A percentile compares a stretch with the other conserved stretches of the same genome.
These are phyloP conservation scores for Cyphomyrmex costatus DNA, from an alignment of 1,140 invertebrate species.

Conservation along the genomic window DNA sequence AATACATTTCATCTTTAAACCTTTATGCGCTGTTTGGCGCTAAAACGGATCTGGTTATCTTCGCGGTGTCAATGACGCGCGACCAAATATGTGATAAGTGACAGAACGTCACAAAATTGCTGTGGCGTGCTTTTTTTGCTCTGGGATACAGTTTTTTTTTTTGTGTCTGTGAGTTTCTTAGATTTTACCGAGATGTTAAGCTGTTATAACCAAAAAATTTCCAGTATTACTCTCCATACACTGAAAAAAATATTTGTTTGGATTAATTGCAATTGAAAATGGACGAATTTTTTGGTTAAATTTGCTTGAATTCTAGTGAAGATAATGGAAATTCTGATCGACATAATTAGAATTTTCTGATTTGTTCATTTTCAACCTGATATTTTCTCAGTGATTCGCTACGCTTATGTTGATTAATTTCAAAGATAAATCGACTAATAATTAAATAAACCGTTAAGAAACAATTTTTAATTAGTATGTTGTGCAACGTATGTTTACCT, in stretches of 20 bases:
- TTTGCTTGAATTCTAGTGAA: no score
- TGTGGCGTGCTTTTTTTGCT: background rate
- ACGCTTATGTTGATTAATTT: background rate
- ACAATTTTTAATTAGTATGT: conserved; percentile 5
- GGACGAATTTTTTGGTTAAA: no score
- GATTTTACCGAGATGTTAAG: background rate
- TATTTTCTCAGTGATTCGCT: background rate
- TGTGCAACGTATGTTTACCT: background rate
- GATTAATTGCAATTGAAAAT: no score
- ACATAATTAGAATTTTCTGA: no score
- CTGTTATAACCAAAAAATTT: background rate
- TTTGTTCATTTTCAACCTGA: no score
- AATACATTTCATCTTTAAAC: conserved; percentile 11
- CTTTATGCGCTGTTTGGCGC: conserved; percentile 39
- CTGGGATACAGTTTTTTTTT: conserved; percentile 55
- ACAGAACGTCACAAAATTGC: conserved; percentile 40
- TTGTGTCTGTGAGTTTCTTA: background rate
- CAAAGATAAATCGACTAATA: background rate
- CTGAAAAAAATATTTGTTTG: no score
- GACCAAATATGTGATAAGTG: conserved; percentile 64
- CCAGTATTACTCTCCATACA: background rate
- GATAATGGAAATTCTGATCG: no score
- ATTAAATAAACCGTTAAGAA: background rate
- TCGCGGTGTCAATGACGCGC: conserved; percentile 65
- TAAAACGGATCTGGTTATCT: conserved; percentile 69